Conservation (phyloP, 2,797 vertebrate species). For the Pempheris klunzingeri region DNA sequence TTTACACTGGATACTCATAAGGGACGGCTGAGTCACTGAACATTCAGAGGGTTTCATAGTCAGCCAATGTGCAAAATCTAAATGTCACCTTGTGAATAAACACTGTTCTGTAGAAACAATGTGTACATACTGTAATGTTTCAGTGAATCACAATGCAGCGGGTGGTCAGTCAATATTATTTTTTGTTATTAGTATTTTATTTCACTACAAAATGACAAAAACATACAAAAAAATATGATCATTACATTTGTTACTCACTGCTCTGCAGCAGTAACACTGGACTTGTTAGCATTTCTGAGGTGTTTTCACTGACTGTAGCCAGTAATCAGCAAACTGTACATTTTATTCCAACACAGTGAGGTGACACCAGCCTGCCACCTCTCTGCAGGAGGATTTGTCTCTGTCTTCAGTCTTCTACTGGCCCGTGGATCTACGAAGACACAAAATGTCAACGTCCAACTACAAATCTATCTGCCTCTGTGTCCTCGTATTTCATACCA, state of each 20-base stretch:
- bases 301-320: neutral
- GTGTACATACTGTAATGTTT: slow-evolving; percentile 32
- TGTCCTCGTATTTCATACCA: slow-evolving; percentile 1
- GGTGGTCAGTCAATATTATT: neutral
- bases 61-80: slow-evolving; percentile 42
- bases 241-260: neutral
- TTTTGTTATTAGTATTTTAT: slow-evolving; percentile 28
- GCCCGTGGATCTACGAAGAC: slow-evolving; percentile 83
- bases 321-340: neutral
- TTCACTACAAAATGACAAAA: slow-evolving; percentile 51
- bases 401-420: slow-evolving; percentile 78
- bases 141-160: slow-evolving; percentile 28
- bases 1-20: slow-evolving; percentile 24
- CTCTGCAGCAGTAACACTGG: slow-evolving; percentile 14
- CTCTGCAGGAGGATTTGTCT: neutral
- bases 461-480: slow-evolving; percentile 4
- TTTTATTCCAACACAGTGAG: slow-evolving; percentile 1
- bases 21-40: neutral
- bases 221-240: slow-evolving; percentile 48
- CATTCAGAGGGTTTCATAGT: slow-evolving; percentile 20
- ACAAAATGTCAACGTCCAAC: slow-evolving; percentile 19
- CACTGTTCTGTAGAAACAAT: slow-evolving; percentile 32
- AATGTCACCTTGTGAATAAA: slow-evolving; percentile 64
- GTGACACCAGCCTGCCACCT: neutral
- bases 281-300: neutral